A percentile compares a stretch with the other conserved stretches of the same genome.
Conservation (phyloP, 2,797 vertebrate genomes). For the Rhodeus uyekii region DNA sequence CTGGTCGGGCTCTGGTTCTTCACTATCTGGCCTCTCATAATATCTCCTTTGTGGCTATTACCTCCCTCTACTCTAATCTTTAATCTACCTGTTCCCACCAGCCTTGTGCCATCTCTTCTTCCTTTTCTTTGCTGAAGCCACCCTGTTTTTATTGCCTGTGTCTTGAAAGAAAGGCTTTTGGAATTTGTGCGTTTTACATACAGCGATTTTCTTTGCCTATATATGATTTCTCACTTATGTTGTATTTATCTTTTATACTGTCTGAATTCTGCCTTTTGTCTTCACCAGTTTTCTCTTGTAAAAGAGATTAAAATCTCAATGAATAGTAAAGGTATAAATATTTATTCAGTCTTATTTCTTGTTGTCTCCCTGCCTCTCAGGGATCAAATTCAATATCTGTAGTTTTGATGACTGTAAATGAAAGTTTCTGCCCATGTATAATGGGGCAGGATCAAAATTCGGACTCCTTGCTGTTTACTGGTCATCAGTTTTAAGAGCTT, state of each 20-base stretch:
- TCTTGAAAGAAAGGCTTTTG: too few species aligned
- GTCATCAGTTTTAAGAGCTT: neutral
- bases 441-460: conserved; percentile 64
- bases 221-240: neutral
- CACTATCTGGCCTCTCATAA: too few species aligned
- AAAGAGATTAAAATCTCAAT: too few species aligned
- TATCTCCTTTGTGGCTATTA: too few species aligned
- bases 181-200: too few species aligned
- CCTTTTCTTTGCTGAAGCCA: too few species aligned
- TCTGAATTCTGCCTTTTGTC: neutral
- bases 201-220: neutral
- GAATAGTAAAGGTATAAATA: neutral
- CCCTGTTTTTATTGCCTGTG: too few species aligned
- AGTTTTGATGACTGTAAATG: neutral
- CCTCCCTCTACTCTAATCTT: too few species aligned
- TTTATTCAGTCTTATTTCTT: neutral
- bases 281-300: neutral
- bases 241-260: neutral
- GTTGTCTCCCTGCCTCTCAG: neutral
- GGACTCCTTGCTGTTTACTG: neutral
- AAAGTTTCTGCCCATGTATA: neutral
- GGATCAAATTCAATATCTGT: neutral
- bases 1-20: neutral
- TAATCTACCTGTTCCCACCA: too few species aligned
- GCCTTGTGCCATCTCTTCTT: too few species aligned